A percentile compares a stretch with the other conserved stretches of the same genome.
Conservation (phyloP, 2,888 invertebrate species). For the Anthophora plumipes region DNA sequence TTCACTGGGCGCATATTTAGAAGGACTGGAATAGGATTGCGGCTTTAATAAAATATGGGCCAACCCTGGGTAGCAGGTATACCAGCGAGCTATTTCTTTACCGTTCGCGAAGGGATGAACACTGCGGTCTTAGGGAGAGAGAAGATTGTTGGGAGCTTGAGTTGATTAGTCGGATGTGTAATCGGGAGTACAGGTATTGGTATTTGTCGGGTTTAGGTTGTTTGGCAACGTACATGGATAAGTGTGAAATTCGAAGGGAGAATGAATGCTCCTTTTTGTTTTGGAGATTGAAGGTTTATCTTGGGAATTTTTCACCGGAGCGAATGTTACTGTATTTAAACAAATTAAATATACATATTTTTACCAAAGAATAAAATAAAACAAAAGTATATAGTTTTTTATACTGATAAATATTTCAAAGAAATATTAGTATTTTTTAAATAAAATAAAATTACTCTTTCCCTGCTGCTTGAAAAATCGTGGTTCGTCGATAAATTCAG, state of each 20-base stretch:
- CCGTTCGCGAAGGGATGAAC: not conserved
- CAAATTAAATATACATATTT: no score
- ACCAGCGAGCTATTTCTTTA: not conserved
- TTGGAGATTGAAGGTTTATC: not conserved
- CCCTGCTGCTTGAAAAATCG: no score
- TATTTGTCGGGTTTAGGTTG: not conserved
- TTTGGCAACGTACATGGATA: not conserved
- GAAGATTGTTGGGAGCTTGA: not conserved
- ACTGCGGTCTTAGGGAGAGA: not conserved
- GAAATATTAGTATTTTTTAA: no score
- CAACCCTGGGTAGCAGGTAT: slow-evolving; percentile 54
- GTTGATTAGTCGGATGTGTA: not conserved
- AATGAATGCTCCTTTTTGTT: not conserved
- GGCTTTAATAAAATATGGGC: slow-evolving; percentile 52
- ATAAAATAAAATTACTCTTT: no score
- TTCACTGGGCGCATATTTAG: slow-evolving; percentile 34
- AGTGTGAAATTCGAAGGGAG: not conserved
- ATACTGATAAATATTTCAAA: no score
- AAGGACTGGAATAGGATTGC: slow-evolving; percentile 43
- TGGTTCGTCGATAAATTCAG: no score
- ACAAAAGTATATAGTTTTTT: no score
- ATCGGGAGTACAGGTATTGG: not conserved
- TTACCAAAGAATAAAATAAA: no score
- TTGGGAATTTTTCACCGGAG: no score
- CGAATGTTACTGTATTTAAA: no score